Base-by-base conservation (phyloP, 2,888 invertebrate species). In the Tolmerus cingulatus region DNA sequence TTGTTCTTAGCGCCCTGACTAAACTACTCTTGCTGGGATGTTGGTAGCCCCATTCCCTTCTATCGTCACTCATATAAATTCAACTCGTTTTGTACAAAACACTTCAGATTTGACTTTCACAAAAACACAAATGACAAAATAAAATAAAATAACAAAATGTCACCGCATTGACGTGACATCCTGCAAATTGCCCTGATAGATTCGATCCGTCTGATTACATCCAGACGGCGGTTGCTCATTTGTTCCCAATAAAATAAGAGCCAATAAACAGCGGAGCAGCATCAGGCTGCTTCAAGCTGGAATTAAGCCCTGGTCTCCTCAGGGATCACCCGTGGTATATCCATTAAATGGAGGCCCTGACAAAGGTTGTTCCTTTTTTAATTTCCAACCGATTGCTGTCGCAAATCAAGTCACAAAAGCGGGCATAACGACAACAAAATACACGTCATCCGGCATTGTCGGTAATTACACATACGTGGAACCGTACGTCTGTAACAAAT, bases 361-460 rank as follows among this genome's bases (percentile, higher is more conserved):
- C 66, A 66, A 27, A 66, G 66, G 66, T 66, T 19, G 66, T 66
- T 23, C 27, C 19, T 66, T 66, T 66, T 81, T 55, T 81, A 81
- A 81, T 81, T 81, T 55, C 51, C 81, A 81, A 16, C 27, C 30
- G 51, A 81, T 81, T 81, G 81, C 30, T 27, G 81, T 51, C 46
- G 81, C 81, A 81, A 81, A 81, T 81, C 81, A 81, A 51, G 27
- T 55, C 81, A 81, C 81, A 81, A 55, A 55, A 81, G 81, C 81
- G 55, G 34, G 51, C 30, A 81, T 51, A 81, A 81, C 81, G 81
- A 81, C 81, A 81, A 51, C 81, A 81, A 81, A 76, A 76, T 76
- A 76, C 55, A 81, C 51, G 81, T 81, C 55, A 81, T 81, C 51
- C 81, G 23, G 16, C 81, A 81, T 81, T 81, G 51, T 55, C 51